A percentile compares a stretch with the other conserved stretches of the same genome.
Evolutionary conservation across 2,888 invertebrate species (phyloP).

Genomic region (Tribolium freemani): DNA sequence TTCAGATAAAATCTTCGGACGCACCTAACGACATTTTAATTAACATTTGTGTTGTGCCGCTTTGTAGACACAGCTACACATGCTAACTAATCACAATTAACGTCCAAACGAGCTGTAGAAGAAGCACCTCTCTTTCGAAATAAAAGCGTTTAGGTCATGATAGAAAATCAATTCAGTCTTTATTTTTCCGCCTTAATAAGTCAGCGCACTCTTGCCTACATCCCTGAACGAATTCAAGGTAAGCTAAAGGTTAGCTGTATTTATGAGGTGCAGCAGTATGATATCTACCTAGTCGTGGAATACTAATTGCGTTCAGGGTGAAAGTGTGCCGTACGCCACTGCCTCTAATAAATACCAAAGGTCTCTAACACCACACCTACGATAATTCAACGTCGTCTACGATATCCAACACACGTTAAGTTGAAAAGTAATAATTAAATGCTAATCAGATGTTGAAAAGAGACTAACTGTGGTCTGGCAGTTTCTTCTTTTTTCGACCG

Average conservation of each 20-base stretch:
- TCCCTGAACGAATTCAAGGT: constrained; percentile 37
- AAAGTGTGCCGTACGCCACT: constrained; percentile 39
- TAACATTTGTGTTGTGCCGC: constrained; percentile 54
- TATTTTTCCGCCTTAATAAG: constrained; percentile 22
- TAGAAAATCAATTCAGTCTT: background rate
- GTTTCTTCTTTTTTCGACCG: background rate
- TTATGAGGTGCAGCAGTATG: constrained; percentile 31
- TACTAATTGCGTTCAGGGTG: constrained; percentile 32
- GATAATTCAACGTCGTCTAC: constrained; percentile 29
- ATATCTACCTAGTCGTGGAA: constrained; percentile 25
- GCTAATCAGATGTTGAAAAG: constrained; percentile 1
- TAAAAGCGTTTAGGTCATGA: background rate
- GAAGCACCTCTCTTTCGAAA: background rate
- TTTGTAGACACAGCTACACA: constrained; percentile 58
- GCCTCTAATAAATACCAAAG: constrained; percentile 34
- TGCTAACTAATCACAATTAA: constrained; percentile 54
- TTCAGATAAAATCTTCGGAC: constrained; percentile 52
- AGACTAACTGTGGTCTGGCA: background rate
- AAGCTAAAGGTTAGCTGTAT: constrained; percentile 27
- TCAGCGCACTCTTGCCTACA: constrained; percentile 27
- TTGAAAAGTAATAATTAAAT: constrained; percentile 34
- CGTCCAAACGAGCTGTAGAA: constrained; percentile 15
- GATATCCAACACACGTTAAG: background rate
- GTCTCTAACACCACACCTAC: constrained; percentile 38
- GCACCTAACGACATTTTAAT: constrained; percentile 56